Base-by-base conservation (phyloP, 2,888 invertebrate species). In the Crocallis elinguaria region DNA sequence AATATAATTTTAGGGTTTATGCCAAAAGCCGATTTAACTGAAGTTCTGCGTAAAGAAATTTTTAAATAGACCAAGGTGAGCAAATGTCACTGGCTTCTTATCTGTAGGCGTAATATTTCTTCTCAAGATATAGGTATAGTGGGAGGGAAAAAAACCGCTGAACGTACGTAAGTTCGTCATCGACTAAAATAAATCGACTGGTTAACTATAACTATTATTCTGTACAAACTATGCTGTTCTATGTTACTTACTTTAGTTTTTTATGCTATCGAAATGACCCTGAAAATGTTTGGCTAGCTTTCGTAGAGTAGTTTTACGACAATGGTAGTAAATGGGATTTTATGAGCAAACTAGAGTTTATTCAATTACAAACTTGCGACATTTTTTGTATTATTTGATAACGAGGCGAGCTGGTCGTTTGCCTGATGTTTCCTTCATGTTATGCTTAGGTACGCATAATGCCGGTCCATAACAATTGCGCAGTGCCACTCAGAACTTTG, bases 21-120 rank as follows among this genome's bases (percentile, higher is more conserved):
- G 51, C 52, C 37, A 49, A 43, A 54, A 53, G 45, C 51, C 45
- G 38, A 12, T 62, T 55, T 62, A 59, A 56, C 64, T 43, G n/a
- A 27, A 45, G 16, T 37, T 43, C 17, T 21, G 45, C 51, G 45
- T 25, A 43, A 66, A 62, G 66, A 67, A 32, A 30, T 19, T 25
- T 61, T 68, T 64, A 74, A 78, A 80, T 79, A 77, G 57, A 21
- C 65, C 74, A 79, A 79, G 75, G 78, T 74, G 69, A 76, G 60
- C 43, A 56, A 69, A 71, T 77, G 75, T 79, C 79, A 77, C 69
- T 74, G 77, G 64, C 75, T 69, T 57, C 67, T 68, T 66, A 69
- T 66, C 67, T 61, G 76, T 75, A 62, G 77, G 73, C 71, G 78
- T 70, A 53, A 48, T 51, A 61, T 57, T 62, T 65, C 59, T 59